Evolutionary conservation across 2,888 invertebrate genomes (phyloP).

Genomic region (Conomelus anceps): DNA sequence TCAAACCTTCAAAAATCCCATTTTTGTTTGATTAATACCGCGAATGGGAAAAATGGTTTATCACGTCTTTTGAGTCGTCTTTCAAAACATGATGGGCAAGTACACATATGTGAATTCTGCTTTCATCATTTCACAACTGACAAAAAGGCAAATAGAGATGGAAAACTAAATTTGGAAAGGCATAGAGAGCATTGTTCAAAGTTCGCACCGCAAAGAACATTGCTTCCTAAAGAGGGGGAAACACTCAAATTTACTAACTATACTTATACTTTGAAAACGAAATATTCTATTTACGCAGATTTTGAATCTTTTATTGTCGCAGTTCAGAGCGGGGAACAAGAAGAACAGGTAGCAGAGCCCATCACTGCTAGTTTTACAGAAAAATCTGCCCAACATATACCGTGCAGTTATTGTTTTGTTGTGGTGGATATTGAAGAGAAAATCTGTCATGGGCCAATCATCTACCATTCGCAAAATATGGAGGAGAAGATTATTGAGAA

Average conservation of each 20-base stretch:
- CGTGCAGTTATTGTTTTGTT: neutral
- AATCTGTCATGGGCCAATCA: neutral
- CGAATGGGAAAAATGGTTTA: too few species aligned
- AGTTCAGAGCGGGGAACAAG: neutral
- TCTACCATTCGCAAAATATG: neutral
- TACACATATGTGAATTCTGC: too few species aligned
- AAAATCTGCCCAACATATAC: neutral
- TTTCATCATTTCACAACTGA: too few species aligned
- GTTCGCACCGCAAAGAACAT: neutral
- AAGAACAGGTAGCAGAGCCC: neutral
- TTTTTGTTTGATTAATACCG: too few species aligned
- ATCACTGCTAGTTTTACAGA: neutral
- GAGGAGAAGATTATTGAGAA: neutral
- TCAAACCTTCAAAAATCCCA: too few species aligned
- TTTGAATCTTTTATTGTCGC: neutral
- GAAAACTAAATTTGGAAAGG: too few species aligned
- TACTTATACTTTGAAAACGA: neutral
- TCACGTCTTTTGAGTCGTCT: too few species aligned
- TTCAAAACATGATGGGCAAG: too few species aligned
- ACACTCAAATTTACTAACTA: neutral
- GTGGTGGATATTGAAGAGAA: neutral
- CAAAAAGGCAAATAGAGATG: too few species aligned
- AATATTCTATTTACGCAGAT: neutral
- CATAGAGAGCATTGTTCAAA: neutral
- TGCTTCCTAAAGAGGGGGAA: neutral